Base-by-base conservation (phyloP, 2,888 invertebrate genomes). In the Macrosoma leucophasiata region DNA sequence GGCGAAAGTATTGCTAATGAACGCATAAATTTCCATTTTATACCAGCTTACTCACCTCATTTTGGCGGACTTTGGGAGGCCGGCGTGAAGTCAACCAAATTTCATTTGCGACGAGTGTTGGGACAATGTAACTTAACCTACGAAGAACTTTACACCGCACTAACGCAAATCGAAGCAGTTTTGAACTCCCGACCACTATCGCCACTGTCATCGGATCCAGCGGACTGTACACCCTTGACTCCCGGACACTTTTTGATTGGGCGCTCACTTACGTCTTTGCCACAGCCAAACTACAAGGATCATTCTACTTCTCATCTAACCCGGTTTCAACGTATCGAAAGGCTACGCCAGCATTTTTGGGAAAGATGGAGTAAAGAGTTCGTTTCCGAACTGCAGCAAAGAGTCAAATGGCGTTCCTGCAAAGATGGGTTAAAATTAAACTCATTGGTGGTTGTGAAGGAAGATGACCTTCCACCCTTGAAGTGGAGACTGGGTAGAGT, bases 361-460 rank as follows among this genome's bases (percentile, higher is more conserved):
- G 10, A 21, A 11, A 25, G 45, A 2, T 45, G 48, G 47, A 27
- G 26, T n/a, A 38, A 33, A 2, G 43, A 47, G 14, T 47, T 40
- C 15, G 15, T 47, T 11, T 21, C 39, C 1, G 43, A 44, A 12
- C 25, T 42, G 10, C 47, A 46, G 19, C 13, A 31, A 6, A 26
- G 43, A 3, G 28, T 29, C 0, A 43, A 46, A 26, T 40, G 41
- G 41, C 32, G 25, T 5, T 1, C 4, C 1, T 21, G 11, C 3
- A 15, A 31, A 12, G 30, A 17, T 2, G 7, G 27, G 1, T 23
- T 39, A 2, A 36, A 37, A 14, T 7, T 28, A 10, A 35, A 33
- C 11, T 35, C 29, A 5, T 13, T 35, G 13, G 35, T 45, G 5
- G 14, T 37, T n/a, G 6, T 37, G 5, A 37, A 41, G 17, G 36